These are phyloP conservation scores for Stichopus horrens DNA, from an alignment of 53 echinoderm and acorn worm genomes.

Conservation along the genomic window DNA sequence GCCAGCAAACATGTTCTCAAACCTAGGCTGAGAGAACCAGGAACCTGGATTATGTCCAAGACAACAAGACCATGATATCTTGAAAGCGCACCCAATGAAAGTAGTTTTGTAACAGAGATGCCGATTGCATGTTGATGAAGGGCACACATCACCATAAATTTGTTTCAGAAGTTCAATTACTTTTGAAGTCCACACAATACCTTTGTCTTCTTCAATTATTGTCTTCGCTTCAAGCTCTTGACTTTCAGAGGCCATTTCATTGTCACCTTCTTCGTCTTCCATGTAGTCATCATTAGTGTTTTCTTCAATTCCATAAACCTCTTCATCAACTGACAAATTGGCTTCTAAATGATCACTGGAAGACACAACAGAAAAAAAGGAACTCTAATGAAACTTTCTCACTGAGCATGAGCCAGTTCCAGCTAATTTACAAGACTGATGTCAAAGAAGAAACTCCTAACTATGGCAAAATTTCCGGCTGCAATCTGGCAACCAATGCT, in stretches of 20 bases:
- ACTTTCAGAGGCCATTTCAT: not conserved
- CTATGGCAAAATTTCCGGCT: not conserved
- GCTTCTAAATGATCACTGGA: not conserved
- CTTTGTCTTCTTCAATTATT: no score
- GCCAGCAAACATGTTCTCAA: not conserved
- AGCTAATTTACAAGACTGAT: not conserved
- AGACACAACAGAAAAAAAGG: not conserved
- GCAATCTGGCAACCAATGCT: no score
- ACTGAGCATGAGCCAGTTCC: no score
- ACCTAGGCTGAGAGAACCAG: not conserved
- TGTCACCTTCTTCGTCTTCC: conserved; percentile 4
- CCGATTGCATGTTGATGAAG: not conserved
- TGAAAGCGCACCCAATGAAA: no score
- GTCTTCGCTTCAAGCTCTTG: not conserved
- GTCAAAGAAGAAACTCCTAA: not conserved
- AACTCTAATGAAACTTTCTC: not conserved
- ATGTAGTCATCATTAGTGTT: not conserved
- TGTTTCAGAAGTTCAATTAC: no score
- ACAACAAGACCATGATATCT: no score
- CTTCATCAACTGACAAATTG: not conserved
- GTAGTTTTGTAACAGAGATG: not conserved
- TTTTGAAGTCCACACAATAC: no score
- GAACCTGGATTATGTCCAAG: not conserved
- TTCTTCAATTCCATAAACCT: not conserved
- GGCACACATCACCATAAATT: no score